A percentile compares a stretch with the other conserved stretches of the same genome.
These are phyloP conservation scores for Berghia stephanieae DNA, from an alignment of 1,140 invertebrate species.

Conservation along the genomic window DNA sequence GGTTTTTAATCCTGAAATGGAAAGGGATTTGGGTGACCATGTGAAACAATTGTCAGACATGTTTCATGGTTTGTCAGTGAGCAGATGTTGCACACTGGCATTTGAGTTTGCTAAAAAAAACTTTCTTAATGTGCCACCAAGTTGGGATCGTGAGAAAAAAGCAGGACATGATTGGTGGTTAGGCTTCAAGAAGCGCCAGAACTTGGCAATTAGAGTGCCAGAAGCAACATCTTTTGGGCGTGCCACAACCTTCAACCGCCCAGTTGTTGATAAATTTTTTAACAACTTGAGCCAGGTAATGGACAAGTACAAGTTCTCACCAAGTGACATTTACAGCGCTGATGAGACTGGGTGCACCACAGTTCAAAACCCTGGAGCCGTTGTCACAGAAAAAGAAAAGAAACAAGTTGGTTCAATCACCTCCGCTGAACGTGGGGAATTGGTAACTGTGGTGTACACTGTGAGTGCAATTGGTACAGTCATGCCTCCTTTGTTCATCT, in stretches of 20 bases:
- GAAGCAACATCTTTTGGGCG: conserved; percentile 34
- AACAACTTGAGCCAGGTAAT: conserved; percentile 46
- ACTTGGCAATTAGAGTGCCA: no score
- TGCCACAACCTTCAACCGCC: conserved; percentile 28
- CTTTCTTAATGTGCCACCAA: no score
- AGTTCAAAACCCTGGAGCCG: conserved; percentile 64
- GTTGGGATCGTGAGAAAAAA: no score
- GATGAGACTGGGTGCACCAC: conserved; percentile 69
- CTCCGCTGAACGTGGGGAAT: conserved; percentile 62
- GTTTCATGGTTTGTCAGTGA: no score
- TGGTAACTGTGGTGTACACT: conserved; percentile 49
- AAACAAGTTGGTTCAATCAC: conserved; percentile 67
- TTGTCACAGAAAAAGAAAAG: conserved; percentile 61
- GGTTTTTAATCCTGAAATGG: no score
- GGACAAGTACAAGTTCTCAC: conserved; percentile 59
- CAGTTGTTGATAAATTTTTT: conserved; percentile 31
- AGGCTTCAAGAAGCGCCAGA: conserved; percentile 80
- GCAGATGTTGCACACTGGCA: no score
- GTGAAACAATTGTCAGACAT: no score
- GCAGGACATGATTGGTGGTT: no score
- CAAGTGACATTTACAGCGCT: conserved; percentile 65
- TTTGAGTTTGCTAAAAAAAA: no score
- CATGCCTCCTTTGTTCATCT: conserved; percentile 53
- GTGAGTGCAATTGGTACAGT: conserved; percentile 44
- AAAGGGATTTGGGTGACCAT: no score